phyloP scores from a whole-genome alignment of 1,140 invertebrate species.

The Notospermus geniculatus region DNA sequence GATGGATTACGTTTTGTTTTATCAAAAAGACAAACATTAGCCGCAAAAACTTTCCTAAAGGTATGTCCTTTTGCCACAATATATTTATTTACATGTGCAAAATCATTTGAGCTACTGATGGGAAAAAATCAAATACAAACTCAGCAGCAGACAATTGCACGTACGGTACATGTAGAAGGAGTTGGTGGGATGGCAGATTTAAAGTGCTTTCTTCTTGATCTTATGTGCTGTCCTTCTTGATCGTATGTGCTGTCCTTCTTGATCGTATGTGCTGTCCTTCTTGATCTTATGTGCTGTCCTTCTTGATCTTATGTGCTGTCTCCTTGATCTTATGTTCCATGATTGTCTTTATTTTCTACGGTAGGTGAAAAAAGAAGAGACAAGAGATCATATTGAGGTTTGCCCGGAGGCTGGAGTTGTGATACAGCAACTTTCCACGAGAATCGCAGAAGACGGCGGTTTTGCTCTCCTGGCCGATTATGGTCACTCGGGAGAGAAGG shows the following conservation, averaged over 20 bases:
- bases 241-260: too few species aligned
- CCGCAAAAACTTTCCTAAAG: slow-evolving; percentile 56
- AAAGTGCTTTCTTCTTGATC: too few species aligned
- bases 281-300: too few species aligned
- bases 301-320: too few species aligned
- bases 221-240: too few species aligned
- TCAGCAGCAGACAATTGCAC: too few species aligned
- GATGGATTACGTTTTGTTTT: slow-evolving; percentile 70
- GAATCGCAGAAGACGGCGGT: slow-evolving; percentile 78
- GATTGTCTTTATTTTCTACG: slow-evolving; percentile 8
- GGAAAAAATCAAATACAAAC: too few species aligned
- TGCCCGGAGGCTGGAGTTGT: slow-evolving; percentile 74
- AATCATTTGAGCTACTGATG: neutral
- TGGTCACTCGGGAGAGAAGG: slow-evolving; percentile 83
- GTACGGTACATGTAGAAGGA: too few species aligned
- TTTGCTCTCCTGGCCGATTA: slow-evolving; percentile 89
- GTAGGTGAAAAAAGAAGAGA: slow-evolving; percentile 40
- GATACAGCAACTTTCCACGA: slow-evolving; percentile 69
- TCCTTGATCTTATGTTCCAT: too few species aligned
- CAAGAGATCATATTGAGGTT: slow-evolving; percentile 71
- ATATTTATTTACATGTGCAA: neutral
- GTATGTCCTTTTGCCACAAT: slow-evolving; percentile 29
- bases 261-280: too few species aligned
- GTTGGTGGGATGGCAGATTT: too few species aligned
- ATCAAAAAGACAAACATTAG: slow-evolving; percentile 58